Evolutionary conservation across 2,888 invertebrate genomes (phyloP), one percentile per base, ranked within the genome.

Genomic region (Epsilonema sp.): DNA sequence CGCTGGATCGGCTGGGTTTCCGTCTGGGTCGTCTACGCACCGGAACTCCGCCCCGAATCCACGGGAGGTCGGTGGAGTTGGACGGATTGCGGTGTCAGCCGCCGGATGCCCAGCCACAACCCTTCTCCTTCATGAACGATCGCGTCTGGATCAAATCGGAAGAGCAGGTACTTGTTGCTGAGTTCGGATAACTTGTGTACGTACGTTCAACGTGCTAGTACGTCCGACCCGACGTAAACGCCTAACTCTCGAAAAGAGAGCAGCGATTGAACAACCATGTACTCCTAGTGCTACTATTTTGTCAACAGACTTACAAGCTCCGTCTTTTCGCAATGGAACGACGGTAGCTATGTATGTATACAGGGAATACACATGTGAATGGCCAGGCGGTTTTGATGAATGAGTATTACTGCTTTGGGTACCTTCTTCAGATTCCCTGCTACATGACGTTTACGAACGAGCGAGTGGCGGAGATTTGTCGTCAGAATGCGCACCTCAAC

Each of bases 21-120:
- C 72, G 70, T 57, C 75, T 84, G 71, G 80, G 80, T 1, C 70
- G 85, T 53, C 67, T 87, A 2, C 82, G 84, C 71, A 87, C 86
- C 42, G 78, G 78, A 4, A 86, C 86, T 5, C 85, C 86, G 1
- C 84, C 86, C 0, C 68, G 86, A 47, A 63, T 86, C 36, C 75
- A 76, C 56, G 75, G 73, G 50, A 67, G 70, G 20, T 75, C 78
- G 0, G 78, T 85, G 37, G 73, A 82, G 65, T 82, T 74, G 65
- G 64, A 66, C 8, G 13, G 11, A 25, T n/a, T 26, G 36, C 22
- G 21, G n/a, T 5, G 48, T 22, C 53, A 54, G 46, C 44, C 53
- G 3, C 53, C 56, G 1, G 61, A 63, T 47, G 42, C 46, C 16
- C 49, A 53, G 16, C 59, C 70, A 0, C 57, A 62, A 42, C 70